Percentiles rank a stretch among this genome's conserved stretches.
Evolutionary conservation across 1,140 invertebrate genomes (phyloP).

Genomic region (Trissolcus basalis): DNA sequence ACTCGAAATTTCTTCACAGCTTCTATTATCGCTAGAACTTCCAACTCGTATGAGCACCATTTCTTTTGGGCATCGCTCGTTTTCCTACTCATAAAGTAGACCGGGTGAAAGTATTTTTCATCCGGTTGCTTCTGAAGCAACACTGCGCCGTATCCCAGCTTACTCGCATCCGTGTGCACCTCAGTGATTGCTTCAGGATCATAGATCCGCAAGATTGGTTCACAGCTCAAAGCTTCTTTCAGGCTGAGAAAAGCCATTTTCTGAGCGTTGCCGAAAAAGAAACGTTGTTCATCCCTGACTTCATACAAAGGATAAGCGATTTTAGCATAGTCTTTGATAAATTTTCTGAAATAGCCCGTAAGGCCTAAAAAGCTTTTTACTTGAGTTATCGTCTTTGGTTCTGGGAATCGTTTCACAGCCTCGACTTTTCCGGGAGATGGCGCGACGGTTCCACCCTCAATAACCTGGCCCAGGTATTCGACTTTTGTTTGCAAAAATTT

Average conservation of each 20-base stretch:
- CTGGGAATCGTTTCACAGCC: neutral
- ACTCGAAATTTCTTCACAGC: neutral
- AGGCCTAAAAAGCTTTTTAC: slow-evolving; percentile 2
- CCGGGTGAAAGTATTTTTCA: slow-evolving; percentile 8
- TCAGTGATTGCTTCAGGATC: slow-evolving; percentile 1
- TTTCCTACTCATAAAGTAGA: slow-evolving; percentile 5
- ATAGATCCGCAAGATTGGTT: slow-evolving; percentile 10
- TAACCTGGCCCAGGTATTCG: slow-evolving; percentile 4
- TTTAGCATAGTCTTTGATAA: slow-evolving; percentile 1
- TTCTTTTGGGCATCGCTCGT: slow-evolving; percentile 7
- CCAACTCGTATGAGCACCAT: neutral
- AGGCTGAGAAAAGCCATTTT: slow-evolving; percentile 7
- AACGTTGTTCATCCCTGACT: neutral
- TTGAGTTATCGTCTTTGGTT: neutral
- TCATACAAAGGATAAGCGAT: slow-evolving; percentile 3
- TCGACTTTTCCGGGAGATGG: neutral
- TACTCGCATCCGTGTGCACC: slow-evolving; percentile 15
- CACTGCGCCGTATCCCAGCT: neutral
- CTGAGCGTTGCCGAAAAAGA: slow-evolving; percentile 1
- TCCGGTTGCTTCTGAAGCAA: slow-evolving; percentile 1
- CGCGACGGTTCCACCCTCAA: neutral
- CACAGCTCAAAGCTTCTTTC: slow-evolving; percentile 3
- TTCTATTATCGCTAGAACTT: neutral
- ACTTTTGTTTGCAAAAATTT: slow-evolving; percentile 1
- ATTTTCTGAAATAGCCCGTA: neutral